Evolutionary conservation across 2,113 vertebrate genomes (phyloP), one percentile per base, ranked within the genome.

Genomic region (Serinus canaria): DNA sequence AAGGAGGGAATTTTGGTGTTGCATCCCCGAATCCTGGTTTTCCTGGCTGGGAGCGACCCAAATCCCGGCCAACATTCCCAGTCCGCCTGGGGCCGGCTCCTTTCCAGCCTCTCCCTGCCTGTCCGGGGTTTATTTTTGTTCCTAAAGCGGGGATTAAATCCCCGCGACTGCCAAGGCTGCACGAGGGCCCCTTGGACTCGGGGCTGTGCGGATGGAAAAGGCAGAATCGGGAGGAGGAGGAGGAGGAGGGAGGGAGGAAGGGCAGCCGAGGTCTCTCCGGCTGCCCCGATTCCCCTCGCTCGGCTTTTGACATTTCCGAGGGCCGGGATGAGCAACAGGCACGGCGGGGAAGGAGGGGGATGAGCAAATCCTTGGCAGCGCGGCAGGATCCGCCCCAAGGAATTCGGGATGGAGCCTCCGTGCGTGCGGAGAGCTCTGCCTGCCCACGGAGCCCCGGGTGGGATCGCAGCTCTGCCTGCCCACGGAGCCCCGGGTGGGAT

Each of bases 51-150:
- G 46, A 83, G 20, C 1, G 1, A 4, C 39, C 18, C 10, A 30
- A 30, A 66, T 49, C 83, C 43, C 1, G 35, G 15, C 30, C 70
- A 16, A 0, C 15, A 20, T 30, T 41, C 70, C 83, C 59, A 4
- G 50, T 2, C 41, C 1, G 14, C 9, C 39, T 0, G 31, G 4
- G 4, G 5, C 28, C 15, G 2, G 69, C 0, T 12, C 50, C 35
- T 85, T 56, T 30, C 70, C n/a, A 11, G 70, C 60, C 60, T 30
- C 52, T 66, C 70, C 52, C 53, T 16, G 60, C 70, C 50, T 4
- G 12, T 1, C n/a, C 70, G 1, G 60, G 35, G 50, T 75, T 85
- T 67, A 66, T 75, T 66, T 85, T 56, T 43, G 20, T 16, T 67
- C 72, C 62, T 43, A 85, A 85, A 85, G 43, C 30, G 1, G 72